Evolutionary conservation across 2,113 vertebrate genomes (phyloP), one percentile per base, ranked within the genome.

Genomic region (Oncorhynchus mykiss): DNA sequence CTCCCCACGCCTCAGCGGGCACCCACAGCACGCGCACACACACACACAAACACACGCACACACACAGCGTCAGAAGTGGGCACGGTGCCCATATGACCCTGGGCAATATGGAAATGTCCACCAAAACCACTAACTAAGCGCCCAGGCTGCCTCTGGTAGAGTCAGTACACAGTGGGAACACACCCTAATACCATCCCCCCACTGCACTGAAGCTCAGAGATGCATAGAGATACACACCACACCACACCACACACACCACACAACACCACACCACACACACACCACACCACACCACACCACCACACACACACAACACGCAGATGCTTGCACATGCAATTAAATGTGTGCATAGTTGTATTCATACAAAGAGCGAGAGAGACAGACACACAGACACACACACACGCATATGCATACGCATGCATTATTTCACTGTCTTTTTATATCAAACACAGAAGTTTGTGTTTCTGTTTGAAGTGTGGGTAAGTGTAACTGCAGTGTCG

Each of bases 21-120:
- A 90, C 85, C 89, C 89, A 88, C 84, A 90, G 86, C 49, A 16
- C 49, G 11, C 14, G 14, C 49, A 51, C 49, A 51, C 49, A 51
- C 49, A 51, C 48, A 51, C 48, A 51, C 49, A 13, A 7, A 51
- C 49, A 51, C 13, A 14, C 3, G 3, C 49, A 51, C 88, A 90
- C 86, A 88, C 89, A 88, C 83, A 90, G 86, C 86, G 89, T 87
- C 87, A 86, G 90, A 88, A 90, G 87, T 89, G 90, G 92, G 92
- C 90, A 85, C 84, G 0, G 70, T 87, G 90, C 90, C 92, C 88
- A 91, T 82, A 90, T 89, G 90, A 93, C 91, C 92, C 89, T 81
- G 84, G 90, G 92, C 88, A 93, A 91, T 93, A 91, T 93, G 90
- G 90, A 93, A 91, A 93, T 93, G 75, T 81, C 89, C 91, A 89